Conservation (phyloP, 2,113 vertebrate genomes). For the Hyaena hyaena region DNA sequence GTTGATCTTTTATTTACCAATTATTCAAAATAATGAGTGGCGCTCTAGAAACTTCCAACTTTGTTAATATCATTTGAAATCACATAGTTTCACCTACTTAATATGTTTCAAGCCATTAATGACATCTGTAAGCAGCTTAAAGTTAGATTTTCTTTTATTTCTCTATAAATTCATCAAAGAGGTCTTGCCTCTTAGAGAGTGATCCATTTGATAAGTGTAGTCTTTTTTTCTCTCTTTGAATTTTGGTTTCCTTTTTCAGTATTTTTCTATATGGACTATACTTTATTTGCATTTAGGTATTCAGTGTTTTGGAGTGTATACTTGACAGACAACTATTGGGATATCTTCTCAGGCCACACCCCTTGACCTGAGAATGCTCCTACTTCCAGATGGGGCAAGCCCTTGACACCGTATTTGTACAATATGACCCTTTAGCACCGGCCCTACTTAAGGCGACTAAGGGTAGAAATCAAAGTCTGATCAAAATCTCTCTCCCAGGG, state of each 20-base stretch:
- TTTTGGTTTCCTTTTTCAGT: neutral
- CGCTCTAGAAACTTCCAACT: neutral
- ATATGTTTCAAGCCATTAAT: neutral
- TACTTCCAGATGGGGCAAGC: neutral
- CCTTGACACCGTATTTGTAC: neutral
- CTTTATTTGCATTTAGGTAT: neutral
- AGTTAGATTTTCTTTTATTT: slow-evolving; percentile 3
- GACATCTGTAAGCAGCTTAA: neutral
- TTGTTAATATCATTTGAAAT: neutral
- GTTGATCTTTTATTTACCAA: neutral
- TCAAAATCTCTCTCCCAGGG: neutral
- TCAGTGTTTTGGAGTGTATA: neutral
- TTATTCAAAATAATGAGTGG: neutral
- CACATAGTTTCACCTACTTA: slow-evolving; percentile 5
- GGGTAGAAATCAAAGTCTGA: neutral
- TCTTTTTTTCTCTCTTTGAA: neutral
- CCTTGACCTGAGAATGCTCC: neutral
- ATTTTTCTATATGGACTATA: neutral
- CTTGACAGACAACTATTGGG: neutral
- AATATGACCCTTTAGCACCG: neutral
- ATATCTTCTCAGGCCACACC: neutral
- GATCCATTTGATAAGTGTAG: neutral
- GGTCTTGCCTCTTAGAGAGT: neutral
- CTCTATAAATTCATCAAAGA: neutral
- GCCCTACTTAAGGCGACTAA: neutral